Conservation (phyloP, 2,797 vertebrate genomes). For the Fistularia commersonii region DNA sequence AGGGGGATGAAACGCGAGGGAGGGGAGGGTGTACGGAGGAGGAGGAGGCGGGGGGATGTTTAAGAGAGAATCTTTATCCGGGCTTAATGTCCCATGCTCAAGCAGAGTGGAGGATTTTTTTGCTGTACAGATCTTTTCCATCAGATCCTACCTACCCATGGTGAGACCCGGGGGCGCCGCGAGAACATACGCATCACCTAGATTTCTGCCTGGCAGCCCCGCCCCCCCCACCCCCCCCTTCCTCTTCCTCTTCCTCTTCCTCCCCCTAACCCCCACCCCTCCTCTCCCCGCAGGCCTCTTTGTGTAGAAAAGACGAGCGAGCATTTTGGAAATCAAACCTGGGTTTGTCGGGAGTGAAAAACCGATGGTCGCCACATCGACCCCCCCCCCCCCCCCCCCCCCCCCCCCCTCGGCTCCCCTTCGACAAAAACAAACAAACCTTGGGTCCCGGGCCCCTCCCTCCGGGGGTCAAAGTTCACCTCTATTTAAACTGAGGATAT, state of each 20-base stretch:
- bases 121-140: slow-evolving; percentile 81
- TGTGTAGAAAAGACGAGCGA: slow-evolving; percentile 72
- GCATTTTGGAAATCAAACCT: slow-evolving; percentile 81
- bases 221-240: slow-evolving; percentile 68
- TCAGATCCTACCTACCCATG: slow-evolving; percentile 80
- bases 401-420: too few species aligned
- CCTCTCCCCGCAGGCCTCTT: slow-evolving; percentile 73
- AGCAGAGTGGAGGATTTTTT: slow-evolving; percentile 83
- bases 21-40: too few species aligned
- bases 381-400: too few species aligned
- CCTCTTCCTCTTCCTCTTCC: too few species aligned
- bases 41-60: slow-evolving; percentile 80
- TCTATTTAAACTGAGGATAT: too few species aligned
- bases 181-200: slow-evolving; percentile 78
- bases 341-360: slow-evolving; percentile 73
- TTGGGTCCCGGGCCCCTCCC: too few species aligned
- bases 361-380: too few species aligned
- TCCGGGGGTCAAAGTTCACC: too few species aligned
- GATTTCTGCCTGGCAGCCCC: slow-evolving; percentile 79
- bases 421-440: too few species aligned
- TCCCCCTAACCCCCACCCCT: too few species aligned
- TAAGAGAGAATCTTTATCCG: slow-evolving; percentile 97
- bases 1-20: too few species aligned
- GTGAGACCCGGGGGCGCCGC: slow-evolving; percentile 82
- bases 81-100: slow-evolving; percentile 93